Conservation (phyloP, 2,888 invertebrate genomes). For the Mylabris sibirica region DNA sequence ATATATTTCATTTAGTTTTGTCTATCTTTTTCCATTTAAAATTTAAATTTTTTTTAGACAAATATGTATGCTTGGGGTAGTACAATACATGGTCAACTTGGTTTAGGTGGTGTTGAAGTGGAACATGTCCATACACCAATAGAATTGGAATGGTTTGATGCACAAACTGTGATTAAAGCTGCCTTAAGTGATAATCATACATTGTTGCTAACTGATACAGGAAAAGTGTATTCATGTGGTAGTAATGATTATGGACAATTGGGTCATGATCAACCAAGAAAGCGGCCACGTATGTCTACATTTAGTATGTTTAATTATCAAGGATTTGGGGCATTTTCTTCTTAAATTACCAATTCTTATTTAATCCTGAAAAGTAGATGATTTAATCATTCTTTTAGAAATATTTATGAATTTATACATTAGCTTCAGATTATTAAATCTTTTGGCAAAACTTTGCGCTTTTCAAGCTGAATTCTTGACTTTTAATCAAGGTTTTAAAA, state of each 20-base stretch:
- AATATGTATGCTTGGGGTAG: conserved; percentile 79
- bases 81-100: conserved; percentile 78
- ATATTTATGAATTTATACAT: too few relatives aligned
- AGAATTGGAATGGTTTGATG: conserved; percentile 69
- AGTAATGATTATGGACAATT: conserved; percentile 92
- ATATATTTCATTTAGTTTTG: too few relatives aligned
- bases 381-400: too few relatives aligned
- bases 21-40: too few relatives aligned
- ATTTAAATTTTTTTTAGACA: too few relatives aligned
- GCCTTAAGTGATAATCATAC: conserved; percentile 87
- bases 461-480: too few relatives aligned
- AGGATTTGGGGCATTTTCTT: too few relatives aligned
- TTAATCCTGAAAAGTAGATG: too few relatives aligned
- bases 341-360: too few relatives aligned
- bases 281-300: conserved; percentile 72
- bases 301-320: conserved; percentile 66
- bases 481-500: too few relatives aligned
- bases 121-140: conserved; percentile 71
- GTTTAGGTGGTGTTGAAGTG: conserved; percentile 79
- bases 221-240: conserved; percentile 89
- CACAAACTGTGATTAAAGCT: conserved; percentile 64
- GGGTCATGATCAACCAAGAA: conserved; percentile 74
- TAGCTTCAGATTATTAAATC: too few relatives aligned
- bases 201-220: conserved; percentile 77
- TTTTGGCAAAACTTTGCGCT: too few relatives aligned